Evolutionary conservation across 2,113 vertebrate genomes (phyloP).

Genomic region (Parotia lawesii): DNA sequence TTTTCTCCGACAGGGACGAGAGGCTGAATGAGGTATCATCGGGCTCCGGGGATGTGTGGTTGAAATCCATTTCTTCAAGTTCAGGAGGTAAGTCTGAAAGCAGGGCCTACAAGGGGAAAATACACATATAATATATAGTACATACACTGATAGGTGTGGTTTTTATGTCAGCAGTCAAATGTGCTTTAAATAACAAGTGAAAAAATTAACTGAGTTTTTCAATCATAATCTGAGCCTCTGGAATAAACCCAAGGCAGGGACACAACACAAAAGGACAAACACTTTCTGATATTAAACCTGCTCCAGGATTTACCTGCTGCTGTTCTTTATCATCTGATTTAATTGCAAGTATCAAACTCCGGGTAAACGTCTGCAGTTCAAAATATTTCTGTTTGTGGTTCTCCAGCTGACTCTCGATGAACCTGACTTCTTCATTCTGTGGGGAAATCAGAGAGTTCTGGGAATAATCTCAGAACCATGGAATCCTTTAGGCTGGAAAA

Average conservation of each 20-base stretch:
- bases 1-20: constrained; percentile 91
- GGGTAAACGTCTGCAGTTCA: constrained; percentile 88
- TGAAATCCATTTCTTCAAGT: constrained; percentile 87
- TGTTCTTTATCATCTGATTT: constrained; percentile 88
- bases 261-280: neutral
- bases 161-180: neutral
- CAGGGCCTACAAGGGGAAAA: constrained; percentile 79
- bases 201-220: neutral
- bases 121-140: neutral
- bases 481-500: neutral
- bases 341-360: constrained; percentile 86
- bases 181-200: neutral
- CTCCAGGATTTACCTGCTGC: constrained; percentile 81
- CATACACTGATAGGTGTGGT: rapidly evolving
- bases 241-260: neutral
- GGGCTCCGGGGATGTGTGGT: constrained; percentile 71
- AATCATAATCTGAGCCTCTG: neutral
- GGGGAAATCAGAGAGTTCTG: neutral
- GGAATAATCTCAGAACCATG: neutral
- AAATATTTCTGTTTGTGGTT: constrained; percentile 92
- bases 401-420: constrained; percentile 90
- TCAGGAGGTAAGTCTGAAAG: constrained; percentile 93
- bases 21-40: constrained; percentile 81
- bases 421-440: constrained; percentile 94
- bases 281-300: neutral